Percentiles rank a stretch among this genome's conserved stretches.
These are phyloP conservation scores for Heliothis peltigera DNA, from an alignment of 2,888 invertebrate genomes.

Conservation along the genomic window DNA sequence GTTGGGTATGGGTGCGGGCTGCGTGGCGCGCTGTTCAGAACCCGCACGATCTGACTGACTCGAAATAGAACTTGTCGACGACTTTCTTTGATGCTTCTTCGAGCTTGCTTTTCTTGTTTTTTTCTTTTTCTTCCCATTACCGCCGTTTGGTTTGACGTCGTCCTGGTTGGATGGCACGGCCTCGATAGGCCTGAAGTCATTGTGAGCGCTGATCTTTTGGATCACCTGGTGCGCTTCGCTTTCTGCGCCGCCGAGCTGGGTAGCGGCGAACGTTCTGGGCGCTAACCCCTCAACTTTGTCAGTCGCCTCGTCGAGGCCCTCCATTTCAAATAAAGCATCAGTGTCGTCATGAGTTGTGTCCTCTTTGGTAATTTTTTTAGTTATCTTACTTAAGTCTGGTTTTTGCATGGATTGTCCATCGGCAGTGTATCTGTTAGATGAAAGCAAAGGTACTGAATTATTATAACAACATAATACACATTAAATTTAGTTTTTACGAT, in stretches of 20 bases:
- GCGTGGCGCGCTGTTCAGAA: conserved; percentile 81
- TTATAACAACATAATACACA: background rate
- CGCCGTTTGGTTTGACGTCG: conserved; percentile 88
- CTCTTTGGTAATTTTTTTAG: conserved; percentile 81
- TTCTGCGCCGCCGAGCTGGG: conserved; percentile 84
- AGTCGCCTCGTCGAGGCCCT: conserved; percentile 89
- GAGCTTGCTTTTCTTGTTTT: conserved; percentile 94
- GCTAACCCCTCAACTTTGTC: conserved; percentile 87
- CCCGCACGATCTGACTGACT: conserved; percentile 88
- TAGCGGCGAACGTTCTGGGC: conserved; percentile 89
- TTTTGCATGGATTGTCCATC: conserved; percentile 90
- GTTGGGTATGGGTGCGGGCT: conserved; percentile 78
- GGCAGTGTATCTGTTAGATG: conserved; percentile 88
- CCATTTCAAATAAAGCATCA: conserved; percentile 93
- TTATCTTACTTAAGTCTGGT: conserved; percentile 88
- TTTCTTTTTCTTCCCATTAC: conserved; percentile 92
- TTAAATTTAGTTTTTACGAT: conserved; percentile 18
- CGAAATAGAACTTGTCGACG: conserved; percentile 89
- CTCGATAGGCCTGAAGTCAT: conserved; percentile 91
- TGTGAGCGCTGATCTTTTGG: conserved; percentile 91
- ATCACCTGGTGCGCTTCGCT: conserved; percentile 88
- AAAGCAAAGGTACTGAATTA: conserved; percentile 24
- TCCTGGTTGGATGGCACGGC: conserved; percentile 78
- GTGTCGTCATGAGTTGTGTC: conserved; percentile 80
- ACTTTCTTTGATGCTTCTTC: conserved; percentile 94